Evolutionary conservation across 2,888 invertebrate species (phyloP).

Genomic region (Xylota sylvarum): DNA sequence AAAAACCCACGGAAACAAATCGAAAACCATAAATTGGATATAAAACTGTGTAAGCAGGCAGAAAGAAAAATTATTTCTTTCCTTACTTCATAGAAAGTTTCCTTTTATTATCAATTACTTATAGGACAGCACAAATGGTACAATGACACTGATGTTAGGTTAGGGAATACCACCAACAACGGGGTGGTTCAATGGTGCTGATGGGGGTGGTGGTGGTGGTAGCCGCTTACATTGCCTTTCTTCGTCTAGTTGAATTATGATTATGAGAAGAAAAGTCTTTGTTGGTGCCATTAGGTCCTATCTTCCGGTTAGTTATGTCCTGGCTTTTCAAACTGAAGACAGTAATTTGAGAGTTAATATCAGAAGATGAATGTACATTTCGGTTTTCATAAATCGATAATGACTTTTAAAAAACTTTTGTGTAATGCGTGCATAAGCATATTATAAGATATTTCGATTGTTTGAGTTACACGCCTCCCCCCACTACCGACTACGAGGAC

Average conservation of each 20-base stretch:
- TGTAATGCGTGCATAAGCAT: neutral
- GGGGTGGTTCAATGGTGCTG: neutral
- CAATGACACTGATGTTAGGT: conserved; percentile 28
- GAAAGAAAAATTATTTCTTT: neutral
- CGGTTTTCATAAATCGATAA: conserved; percentile 31
- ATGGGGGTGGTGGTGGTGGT: neutral
- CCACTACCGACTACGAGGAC: neutral
- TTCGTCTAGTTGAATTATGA: conserved; percentile 62
- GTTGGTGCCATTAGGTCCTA: conserved; percentile 52
- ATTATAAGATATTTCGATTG: neutral
- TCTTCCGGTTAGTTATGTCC: conserved; percentile 51
- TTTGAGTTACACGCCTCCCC: neutral
- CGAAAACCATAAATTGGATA: conserved; percentile 44
- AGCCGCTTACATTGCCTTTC: neutral
- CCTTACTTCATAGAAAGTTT: conserved; percentile 7
- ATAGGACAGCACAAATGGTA: conserved; percentile 37
- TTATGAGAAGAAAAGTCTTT: conserved; percentile 48
- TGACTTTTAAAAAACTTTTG: conserved; percentile 28
- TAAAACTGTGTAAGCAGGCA: conserved; percentile 21
- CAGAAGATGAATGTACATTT: conserved; percentile 51
- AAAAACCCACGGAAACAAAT: conserved; percentile 29
- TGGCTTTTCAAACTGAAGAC: conserved; percentile 42
- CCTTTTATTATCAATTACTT: conserved; percentile 33
- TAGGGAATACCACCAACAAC: neutral
- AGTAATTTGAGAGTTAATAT: conserved; percentile 68